Percentiles rank a stretch among this genome's conserved stretches.
Conservation (phyloP, 2,888 invertebrate species). For the Noctua pronuba region DNA sequence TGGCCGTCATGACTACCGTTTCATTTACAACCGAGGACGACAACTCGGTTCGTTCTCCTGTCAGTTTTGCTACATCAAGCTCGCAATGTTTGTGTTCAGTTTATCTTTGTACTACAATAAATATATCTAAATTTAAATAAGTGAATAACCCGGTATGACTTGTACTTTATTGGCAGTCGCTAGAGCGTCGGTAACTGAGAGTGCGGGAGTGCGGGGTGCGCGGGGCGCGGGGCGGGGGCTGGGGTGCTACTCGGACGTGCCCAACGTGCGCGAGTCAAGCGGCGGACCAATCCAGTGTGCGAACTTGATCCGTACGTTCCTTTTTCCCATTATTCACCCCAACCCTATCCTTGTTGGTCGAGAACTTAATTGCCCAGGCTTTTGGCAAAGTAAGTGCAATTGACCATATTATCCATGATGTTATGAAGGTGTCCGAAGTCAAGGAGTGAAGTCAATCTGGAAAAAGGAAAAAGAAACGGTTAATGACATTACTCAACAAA, state of each 20-base stretch:
- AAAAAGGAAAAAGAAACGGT: conserved; percentile 72
- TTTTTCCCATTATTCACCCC: conserved; percentile 90
- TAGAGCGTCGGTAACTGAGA: conserved; percentile 90
- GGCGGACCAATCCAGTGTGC: conserved; percentile 89
- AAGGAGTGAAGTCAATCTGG: conserved; percentile 73
- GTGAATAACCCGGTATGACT: conserved; percentile 88
- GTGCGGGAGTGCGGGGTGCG: conserved; percentile 71
- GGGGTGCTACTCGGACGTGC: conserved; percentile 83
- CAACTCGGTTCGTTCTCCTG: conserved; percentile 77
- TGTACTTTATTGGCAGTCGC: conserved; percentile 90
- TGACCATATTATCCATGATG: conserved; percentile 76
- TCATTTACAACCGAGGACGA: conserved; percentile 85
- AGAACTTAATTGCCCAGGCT: conserved; percentile 78
- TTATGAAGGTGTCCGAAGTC: conserved; percentile 60
- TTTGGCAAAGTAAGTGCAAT: conserved; percentile 68
- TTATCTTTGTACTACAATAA: conserved; percentile 88
- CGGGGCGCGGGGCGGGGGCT: conserved; percentile 72
- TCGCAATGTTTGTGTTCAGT: conserved; percentile 71
- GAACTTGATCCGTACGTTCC: conserved; percentile 89
- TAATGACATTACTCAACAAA: conserved; percentile 32
- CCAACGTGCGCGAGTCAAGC: conserved; percentile 79
- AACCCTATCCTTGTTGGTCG: conserved; percentile 77
- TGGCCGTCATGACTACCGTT: conserved; percentile 96
- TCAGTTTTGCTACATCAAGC: conserved; percentile 80
- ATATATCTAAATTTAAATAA: conserved; percentile 87